Evolutionary conservation across 2,113 vertebrate genomes (phyloP), one percentile per base, ranked within the genome.

Genomic region (Trogon surrucura): DNA sequence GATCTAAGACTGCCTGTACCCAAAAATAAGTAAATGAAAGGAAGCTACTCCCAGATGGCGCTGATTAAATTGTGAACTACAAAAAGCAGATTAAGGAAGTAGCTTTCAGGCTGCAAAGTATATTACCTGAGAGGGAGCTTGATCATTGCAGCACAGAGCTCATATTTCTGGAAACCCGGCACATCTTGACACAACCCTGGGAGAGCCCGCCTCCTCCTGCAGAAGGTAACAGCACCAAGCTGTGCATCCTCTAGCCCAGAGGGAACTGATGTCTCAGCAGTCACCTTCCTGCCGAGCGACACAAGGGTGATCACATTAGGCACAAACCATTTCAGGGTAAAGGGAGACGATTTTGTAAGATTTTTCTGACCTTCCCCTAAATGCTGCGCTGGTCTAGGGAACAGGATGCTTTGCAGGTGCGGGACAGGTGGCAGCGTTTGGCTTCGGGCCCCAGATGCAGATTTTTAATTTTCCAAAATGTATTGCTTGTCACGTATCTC

Each of bases 111-210:
- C 73, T 87, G 73, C 1, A 3, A 54, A 79, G 65, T 86, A 2
- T 70, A 87, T 92, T 80, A 86, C 80, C 95, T 92, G 89, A 88
- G 89, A 86, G 67, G 21, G 47, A 70, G 77, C 32, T 88, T 92
- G 82, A 60, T 90, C 71, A 0, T 0, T 23, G 71, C 2, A 50
- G 66, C 58, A 21, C 29, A 61, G 83, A 73, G 75, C 41, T 89
- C 45, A 0, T 38, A 1, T 15, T 62, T 60, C 94, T 89, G 65
- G 36, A n/a, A 51, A 5, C 6, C 27, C 53, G 47, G 58, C 67
- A 9, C 80, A 38, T 23, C 54, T 11, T 75, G 83, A 50, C 4
- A 2, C 30, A 48, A 32, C 67, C 86, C 50, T 48, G 26, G 86
- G 67, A n/a, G 64, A 77, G 75, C 13, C 84, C 47, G 57, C 51